phyloP scores from a whole-genome alignment of 2,113 vertebrate species.

The Pygoscelis antarcticus region DNA sequence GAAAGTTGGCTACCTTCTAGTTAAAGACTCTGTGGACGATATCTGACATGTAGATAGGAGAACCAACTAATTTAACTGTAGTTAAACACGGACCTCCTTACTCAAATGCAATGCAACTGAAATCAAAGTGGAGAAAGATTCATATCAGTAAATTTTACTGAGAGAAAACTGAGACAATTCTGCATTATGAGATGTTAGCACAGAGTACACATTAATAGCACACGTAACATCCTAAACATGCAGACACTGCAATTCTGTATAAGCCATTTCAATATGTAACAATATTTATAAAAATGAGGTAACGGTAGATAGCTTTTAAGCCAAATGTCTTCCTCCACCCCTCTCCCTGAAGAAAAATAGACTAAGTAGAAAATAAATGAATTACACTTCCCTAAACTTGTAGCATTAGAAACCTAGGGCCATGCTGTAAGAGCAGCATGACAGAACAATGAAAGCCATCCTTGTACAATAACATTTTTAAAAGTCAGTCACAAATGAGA shows the following conservation, averaged over 20 bases:
- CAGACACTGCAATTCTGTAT: neutral
- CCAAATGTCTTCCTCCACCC: neutral
- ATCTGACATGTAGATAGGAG: rapidly evolving
- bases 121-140: neutral
- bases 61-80: neutral
- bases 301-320: neutral
- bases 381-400: neutral
- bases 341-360: neutral
- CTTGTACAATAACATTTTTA: neutral
- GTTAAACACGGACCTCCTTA: neutral
- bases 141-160: neutral
- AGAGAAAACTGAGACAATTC: neutral
- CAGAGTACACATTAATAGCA: neutral
- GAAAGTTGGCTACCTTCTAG: neutral
- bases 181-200: neutral
- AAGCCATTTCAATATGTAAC: neutral
- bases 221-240: neutral
- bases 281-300: neutral
- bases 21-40: neutral
- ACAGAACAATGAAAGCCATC: neutral
- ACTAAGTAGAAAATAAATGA: neutral
- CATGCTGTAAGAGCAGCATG: neutral
- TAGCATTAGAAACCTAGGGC: neutral
- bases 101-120: neutral
- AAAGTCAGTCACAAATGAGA: neutral